Percentiles rank a stretch among this genome's conserved stretches.
These are phyloP conservation scores for Blera fallax DNA, from an alignment of 2,888 invertebrate genomes.

Conservation along the genomic window DNA sequence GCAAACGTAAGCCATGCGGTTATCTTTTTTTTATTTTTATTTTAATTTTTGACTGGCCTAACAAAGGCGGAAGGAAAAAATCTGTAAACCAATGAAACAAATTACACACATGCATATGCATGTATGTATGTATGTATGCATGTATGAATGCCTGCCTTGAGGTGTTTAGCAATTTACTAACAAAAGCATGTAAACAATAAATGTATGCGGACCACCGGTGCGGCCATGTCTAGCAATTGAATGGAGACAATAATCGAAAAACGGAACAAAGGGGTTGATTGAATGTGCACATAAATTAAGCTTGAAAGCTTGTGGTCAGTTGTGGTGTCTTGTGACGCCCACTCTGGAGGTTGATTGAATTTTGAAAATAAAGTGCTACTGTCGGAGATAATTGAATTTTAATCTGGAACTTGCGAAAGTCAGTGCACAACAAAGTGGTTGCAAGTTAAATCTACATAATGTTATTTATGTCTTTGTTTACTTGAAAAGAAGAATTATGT, in stretches of 20 bases:
- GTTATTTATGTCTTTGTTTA: not conserved
- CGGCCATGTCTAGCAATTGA: constrained; percentile 26
- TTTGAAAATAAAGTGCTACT: constrained; percentile 51
- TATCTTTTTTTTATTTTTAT: not conserved
- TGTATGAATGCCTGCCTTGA: constrained; percentile 52
- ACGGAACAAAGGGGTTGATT: constrained; percentile 65
- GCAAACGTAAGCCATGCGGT: constrained; percentile 40
- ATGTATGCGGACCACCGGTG: constrained; percentile 47
- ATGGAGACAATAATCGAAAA: constrained; percentile 60
- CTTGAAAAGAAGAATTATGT: not conserved
- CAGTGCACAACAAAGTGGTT: not conserved
- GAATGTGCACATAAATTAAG: constrained; percentile 66
- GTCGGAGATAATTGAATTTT: constrained; percentile 56
- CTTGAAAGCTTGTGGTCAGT: constrained; percentile 57
- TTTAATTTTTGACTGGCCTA: not conserved
- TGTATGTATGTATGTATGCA: too few species aligned
- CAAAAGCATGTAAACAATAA: constrained; percentile 55
- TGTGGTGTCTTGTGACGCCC: constrained; percentile 52
- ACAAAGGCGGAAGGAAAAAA: constrained; percentile 39
- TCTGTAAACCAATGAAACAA: constrained; percentile 59
- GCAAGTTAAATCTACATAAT: not conserved
- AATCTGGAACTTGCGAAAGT: constrained; percentile 40
- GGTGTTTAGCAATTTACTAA: constrained; percentile 54
- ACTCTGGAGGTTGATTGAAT: constrained; percentile 37
- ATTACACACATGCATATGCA: too few species aligned